Base-by-base conservation (phyloP, 2,113 vertebrate genomes). In the Bufo gargarizans region DNA sequence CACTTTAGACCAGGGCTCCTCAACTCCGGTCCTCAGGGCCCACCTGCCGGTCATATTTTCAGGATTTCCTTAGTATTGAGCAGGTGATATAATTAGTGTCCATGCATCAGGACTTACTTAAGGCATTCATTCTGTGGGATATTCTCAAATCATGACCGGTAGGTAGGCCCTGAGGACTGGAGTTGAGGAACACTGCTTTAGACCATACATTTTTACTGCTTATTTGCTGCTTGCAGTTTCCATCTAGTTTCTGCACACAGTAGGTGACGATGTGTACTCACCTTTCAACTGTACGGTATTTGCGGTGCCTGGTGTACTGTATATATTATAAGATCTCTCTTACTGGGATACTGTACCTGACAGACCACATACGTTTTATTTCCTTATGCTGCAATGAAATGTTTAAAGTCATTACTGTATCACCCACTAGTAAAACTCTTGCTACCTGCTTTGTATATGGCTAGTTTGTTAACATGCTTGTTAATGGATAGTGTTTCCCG, bases 401-500 rank as follows among this genome's bases (percentile, higher is more conserved):
- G 55, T 61, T 19, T 61, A 81, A 79, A 79, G 58, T 61, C 59
- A 65, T 67, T 67, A 67, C 4, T 22, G n/a, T 71, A 56, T 43
- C 11, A 53, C 33, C 19, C 20, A 3, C 61, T 17, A 50, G 43
- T 53, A 69, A 69, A 69, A 84, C 12, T 22, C 7, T 49, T 2
- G 8, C 20, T 84, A 84, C 63, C 47, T 55, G 82, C 50, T 71
- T 20, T 47, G n/a, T 71, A 47, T 33, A 71, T 14, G 63, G 63
- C 67, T 53, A n/a, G 14, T 50, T 69, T 67, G 61, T 53, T 84
- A 17, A 84, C 43, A 84, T 84, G 11, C 45, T 65, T 67, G 61
- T 79, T 67, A 84, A 69, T n/a, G 61, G 59, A 83, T 61, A 65
- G 20, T 83, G 43, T 65, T 83, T 83, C 81, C 45, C 20, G 13